Percentiles rank a stretch among this genome's conserved stretches.
Conservation (phyloP, 1,140 invertebrate species). For the Drosophila arizonae region DNA sequence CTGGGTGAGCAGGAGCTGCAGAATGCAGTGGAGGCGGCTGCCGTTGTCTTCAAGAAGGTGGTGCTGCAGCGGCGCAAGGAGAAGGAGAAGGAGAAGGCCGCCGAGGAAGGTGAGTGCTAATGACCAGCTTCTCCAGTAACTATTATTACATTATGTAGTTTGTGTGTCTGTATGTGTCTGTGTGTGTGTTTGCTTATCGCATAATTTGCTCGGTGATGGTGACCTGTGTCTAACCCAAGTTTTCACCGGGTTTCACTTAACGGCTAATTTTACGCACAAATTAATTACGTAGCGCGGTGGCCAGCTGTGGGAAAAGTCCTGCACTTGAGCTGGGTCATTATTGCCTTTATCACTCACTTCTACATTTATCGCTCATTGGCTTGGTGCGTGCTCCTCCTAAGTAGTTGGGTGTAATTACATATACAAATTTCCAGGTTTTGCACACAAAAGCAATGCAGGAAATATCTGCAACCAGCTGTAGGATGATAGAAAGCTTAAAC, state of each 20-base stretch:
- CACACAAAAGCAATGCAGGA: neutral
- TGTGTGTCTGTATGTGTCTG: conserved; percentile 4
- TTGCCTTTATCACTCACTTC: conserved; percentile 20
- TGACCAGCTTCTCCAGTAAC: conserved; percentile 4
- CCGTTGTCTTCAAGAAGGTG: conserved; percentile 83
- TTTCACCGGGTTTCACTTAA: conserved; percentile 56
- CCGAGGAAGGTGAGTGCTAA: conserved; percentile 79
- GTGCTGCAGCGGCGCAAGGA: conserved; percentile 81
- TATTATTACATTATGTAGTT: conserved; percentile 11
- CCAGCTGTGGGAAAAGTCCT: neutral
- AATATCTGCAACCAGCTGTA: neutral
- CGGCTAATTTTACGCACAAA: conserved; percentile 62
- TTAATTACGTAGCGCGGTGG: conserved; percentile 58
- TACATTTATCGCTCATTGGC: conserved; percentile 6
- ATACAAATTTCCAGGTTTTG: conserved; percentile 7
- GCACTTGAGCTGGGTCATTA: conserved; percentile 34
- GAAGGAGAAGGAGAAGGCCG: conserved; percentile 71
- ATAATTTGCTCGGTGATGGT: conserved; percentile 44
- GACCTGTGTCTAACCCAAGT: conserved; percentile 54
- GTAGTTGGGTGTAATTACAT: conserved; percentile 22
- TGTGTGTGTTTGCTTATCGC: neutral
- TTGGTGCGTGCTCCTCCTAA: conserved; percentile 10
- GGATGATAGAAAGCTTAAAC: neutral
- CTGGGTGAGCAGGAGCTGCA: conserved; percentile 85
- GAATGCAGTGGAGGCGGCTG: conserved; percentile 83